Evolutionary conservation across 2,888 invertebrate species (phyloP), one percentile per base, ranked within the genome.

Genomic region (Coremacera marginata): DNA sequence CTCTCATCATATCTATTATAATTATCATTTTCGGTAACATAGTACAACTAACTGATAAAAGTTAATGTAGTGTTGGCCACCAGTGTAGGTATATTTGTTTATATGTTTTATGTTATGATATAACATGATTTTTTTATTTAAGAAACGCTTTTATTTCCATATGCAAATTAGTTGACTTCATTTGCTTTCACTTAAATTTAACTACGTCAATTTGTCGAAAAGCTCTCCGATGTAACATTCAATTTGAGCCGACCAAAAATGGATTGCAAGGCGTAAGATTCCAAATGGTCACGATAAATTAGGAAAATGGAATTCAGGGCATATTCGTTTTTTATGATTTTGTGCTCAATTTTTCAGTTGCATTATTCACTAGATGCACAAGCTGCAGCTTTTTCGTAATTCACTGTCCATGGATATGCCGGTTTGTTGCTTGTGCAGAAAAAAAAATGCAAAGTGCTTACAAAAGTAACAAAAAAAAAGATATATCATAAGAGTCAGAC

Each of bases 131-230:
- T n/a, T 37, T 37, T 37, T 37, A 37, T 8, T 57, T 9, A 1
- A 11, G 22, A 11, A 57, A 9, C 22, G 2, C 8, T 25, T 14
- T 60, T 9, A 7, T 19, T 11, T 7, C 11, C 19, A 60, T 25
- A 22, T 57, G 22, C 19, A 25, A 25, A 25, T 25, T 60, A 25
- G n/a, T 44, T 72, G 49, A 55, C 19, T 72, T 37, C 9, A 44
- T 62, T 49, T 44, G 34, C 60, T 49, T 49, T 44, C 7, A 8
- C 49, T 16, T 19, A n/a, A 31, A 63, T 65, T 65, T 73, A 63
- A 73, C 65, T 55, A 67, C 74, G 31, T n/a, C 67, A n/a, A 75
- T 75, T 75, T 75, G 67, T 75, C 37, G 27, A 55, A 11, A 7
- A 1, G 1, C 51, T 8, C 19, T 60, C 49, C 63, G 31, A 19